Evolutionary conservation across 2,797 vertebrate genomes (phyloP).

Genomic region (Pterois miles): DNA sequence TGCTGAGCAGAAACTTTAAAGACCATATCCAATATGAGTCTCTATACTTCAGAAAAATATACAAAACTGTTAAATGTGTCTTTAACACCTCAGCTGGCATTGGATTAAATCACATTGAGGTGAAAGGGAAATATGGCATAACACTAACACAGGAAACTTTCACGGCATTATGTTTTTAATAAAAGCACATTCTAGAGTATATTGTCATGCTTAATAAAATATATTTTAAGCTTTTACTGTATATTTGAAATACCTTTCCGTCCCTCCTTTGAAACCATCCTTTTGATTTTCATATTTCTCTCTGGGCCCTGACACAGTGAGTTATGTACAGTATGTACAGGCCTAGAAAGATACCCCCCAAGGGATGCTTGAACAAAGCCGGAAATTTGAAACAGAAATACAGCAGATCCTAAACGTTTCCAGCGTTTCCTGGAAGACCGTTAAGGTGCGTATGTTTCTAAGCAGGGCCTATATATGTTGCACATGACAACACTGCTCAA

Average conservation of each 20-base stretch:
- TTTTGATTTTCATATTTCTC: not conserved
- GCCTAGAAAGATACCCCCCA: not conserved
- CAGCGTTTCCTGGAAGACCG: slow-evolving; percentile 6
- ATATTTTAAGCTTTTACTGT: not conserved
- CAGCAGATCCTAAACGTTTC: not conserved
- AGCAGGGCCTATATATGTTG: slow-evolving; percentile 24
- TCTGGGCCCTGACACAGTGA: not conserved
- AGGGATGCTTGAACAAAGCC: slow-evolving; percentile 8
- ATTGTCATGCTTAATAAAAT: not conserved
- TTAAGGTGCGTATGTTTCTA: slow-evolving; percentile 1
- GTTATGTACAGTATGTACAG: not conserved
- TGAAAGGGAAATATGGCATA: not conserved
- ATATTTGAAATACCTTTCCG: not conserved
- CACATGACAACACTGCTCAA: slow-evolving; percentile 10
- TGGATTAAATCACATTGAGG: not conserved
- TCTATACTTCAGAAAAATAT: slow-evolving; percentile 15
- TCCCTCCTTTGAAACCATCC: not conserved
- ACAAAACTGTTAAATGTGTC: slow-evolving; percentile 6
- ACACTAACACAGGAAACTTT: slow-evolving; percentile 3
- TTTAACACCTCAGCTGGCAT: not conserved
- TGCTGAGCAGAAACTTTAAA: slow-evolving; percentile 1
- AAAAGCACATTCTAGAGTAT: not conserved
- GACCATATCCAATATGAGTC: slow-evolving; percentile 7
- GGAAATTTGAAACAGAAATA: slow-evolving; percentile 33
- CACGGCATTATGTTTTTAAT: not conserved